phyloP scores from a whole-genome alignment of 2,888 invertebrate species.

The Esperia sulphurella region DNA sequence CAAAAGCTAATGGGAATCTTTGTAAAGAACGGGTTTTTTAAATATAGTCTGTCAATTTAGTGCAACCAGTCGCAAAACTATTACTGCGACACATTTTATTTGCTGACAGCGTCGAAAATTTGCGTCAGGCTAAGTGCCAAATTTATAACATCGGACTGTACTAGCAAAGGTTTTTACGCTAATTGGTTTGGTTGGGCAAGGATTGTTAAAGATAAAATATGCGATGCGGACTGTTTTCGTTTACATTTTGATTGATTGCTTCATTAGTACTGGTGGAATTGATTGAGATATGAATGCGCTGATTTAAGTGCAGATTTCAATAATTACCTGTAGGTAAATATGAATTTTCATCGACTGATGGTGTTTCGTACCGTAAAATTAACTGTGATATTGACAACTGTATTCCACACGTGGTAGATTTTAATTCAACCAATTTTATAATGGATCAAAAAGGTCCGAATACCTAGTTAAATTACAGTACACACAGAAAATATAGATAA shows the following conservation, averaged over 20 bases:
- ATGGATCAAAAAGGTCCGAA: no score
- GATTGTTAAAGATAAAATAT: conserved; percentile 79
- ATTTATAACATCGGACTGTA: conserved; percentile 72
- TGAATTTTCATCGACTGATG: background rate
- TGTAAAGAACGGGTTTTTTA: conserved; percentile 28
- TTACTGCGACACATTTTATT: conserved; percentile 70
- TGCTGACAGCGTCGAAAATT: conserved; percentile 72
- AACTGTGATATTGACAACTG: no score
- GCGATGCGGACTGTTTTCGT: conserved; percentile 72
- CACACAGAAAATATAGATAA: no score
- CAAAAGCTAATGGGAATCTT: conserved; percentile 45
- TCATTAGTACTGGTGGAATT: conserved; percentile 51
- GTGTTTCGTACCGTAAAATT: no score
- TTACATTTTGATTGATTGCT: conserved; percentile 73
- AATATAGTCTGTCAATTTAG: conserved; percentile 60
- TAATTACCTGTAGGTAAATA: background rate
- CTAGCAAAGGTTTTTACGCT: conserved; percentile 71
- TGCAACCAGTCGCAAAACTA: conserved; percentile 61
- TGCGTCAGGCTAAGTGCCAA: conserved; percentile 78
- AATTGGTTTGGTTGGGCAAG: conserved; percentile 72
- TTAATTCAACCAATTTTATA: no score
- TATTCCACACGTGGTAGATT: no score
- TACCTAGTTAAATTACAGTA: no score
- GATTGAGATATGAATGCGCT: conserved; percentile 29
- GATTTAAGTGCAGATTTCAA: background rate